Conservation (phyloP, 2,113 vertebrate genomes). For the Rhegmatorhina hoffmannsi region DNA sequence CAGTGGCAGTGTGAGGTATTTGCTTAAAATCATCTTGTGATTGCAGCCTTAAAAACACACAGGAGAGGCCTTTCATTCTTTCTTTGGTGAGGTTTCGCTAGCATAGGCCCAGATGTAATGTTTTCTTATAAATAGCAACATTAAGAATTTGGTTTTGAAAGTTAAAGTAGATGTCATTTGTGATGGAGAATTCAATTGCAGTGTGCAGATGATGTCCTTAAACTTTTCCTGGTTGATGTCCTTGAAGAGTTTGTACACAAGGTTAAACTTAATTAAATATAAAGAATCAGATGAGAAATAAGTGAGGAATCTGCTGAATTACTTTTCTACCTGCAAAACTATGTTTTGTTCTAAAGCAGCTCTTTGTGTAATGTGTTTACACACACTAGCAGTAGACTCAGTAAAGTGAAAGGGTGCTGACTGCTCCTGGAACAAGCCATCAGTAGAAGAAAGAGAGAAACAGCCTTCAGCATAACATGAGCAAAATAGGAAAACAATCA, state of each 20-base stretch:
- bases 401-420: not conserved
- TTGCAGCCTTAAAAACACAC: not conserved
- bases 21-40: not conserved
- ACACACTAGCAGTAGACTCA: not conserved
- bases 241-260: not conserved
- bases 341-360: not conserved
- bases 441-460: not conserved
- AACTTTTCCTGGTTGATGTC: not conserved
- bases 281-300: not conserved
- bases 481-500: conserved; percentile 52
- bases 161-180: not conserved
- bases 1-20: not conserved
- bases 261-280: not conserved
- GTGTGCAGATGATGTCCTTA: rapidly evolving
- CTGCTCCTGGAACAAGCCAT: not conserved
- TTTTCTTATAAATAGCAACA: not conserved
- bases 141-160: not conserved
- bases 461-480: not conserved
- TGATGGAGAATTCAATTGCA: not conserved
- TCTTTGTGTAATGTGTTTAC: not conserved
- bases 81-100: not conserved
- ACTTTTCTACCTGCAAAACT: not conserved
- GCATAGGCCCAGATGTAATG: not conserved
- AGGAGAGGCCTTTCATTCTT: not conserved
- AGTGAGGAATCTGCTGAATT: not conserved